Base-by-base conservation (phyloP, 2,888 invertebrate species). In the Chrysolina haemoptera region DNA sequence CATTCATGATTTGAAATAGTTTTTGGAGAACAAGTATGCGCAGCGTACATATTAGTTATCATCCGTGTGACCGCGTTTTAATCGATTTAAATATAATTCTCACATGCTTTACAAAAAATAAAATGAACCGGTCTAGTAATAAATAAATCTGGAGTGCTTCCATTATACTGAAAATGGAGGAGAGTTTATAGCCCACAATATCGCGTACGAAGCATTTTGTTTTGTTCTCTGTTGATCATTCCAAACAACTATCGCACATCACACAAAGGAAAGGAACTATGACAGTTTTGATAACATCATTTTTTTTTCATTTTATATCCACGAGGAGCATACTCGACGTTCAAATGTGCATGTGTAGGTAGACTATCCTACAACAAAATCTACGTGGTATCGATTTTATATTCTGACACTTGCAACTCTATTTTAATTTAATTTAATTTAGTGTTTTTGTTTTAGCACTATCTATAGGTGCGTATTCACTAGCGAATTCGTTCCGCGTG, bases 181-280 rank as follows among this genome's bases (percentile, higher is more conserved):
- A 20, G 53, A 20, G 22, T 59, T 55, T 59, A 27, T 59, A 59
- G 14, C 59, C 59, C 59, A 59, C 35, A 59, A 59, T 59, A 59
- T 59, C 59, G 14, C 59, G 16, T n/a, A n/a, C 35, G 35, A 59
- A 59, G 27, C 27, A 35, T 59, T 59, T 59, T 59, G 59, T 59
- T 59, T 59, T 59, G 59, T 59, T 35, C n/a, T 22, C 59, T 59
- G 59, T 59, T 59, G 27, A 59, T 59, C 59, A 59, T 59, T n/a
- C 59, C 59, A 14, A 22, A 59, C 27, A 59, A 35, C 59, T 59
- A 59, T 59, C 35, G 59, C 27, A 14, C n/a, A 16, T 59, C 59
- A 59, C 59, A 59, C 59, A 59, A 59, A 59, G 35, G 59, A 59
- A 59, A 59, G 35, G 59, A 59, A 59, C 59, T 59, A 59, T 59